These are phyloP conservation scores for Scaptomyza flava DNA, from an alignment of 2,888 invertebrate genomes.

Conservation along the genomic window DNA sequence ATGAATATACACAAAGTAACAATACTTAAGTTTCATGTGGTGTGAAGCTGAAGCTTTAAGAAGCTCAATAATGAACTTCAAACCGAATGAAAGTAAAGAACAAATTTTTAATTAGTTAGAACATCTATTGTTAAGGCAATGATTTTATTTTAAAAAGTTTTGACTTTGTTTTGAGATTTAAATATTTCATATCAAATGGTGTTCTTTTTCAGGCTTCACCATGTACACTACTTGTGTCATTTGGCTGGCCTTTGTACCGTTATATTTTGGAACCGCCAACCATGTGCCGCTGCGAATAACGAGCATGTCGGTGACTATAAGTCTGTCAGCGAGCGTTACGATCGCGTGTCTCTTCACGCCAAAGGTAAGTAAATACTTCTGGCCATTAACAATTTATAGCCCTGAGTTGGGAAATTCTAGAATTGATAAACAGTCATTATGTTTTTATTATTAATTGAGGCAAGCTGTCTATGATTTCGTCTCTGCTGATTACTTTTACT, in stretches of 20 bases:
- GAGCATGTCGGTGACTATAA: slow-evolving; percentile 98
- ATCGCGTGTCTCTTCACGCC: slow-evolving; percentile 97
- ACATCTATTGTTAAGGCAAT: too few species aligned
- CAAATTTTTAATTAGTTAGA: too few species aligned
- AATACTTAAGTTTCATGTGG: background rate
- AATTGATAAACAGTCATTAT: slow-evolving; percentile 27
- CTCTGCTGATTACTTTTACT: slow-evolving; percentile 17
- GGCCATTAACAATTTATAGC: slow-evolving; percentile 30
- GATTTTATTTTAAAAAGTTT: too few species aligned
- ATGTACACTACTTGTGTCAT: slow-evolving; percentile 99
- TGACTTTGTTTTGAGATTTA: slow-evolving; percentile 1
- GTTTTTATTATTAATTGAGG: slow-evolving; percentile 51
- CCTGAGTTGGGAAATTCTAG: slow-evolving; percentile 5
- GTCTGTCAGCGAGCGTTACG: slow-evolving; percentile 96
- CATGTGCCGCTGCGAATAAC: slow-evolving; percentile 96
- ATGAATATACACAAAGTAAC: background rate
- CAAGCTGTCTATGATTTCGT: slow-evolving; percentile 4
- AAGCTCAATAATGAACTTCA: too few species aligned
- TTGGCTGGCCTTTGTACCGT: slow-evolving; percentile 98
- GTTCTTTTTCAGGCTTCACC: slow-evolving; percentile 91
- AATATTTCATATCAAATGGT: slow-evolving; percentile 1
- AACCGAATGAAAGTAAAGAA: too few species aligned
- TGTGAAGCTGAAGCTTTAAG: background rate
- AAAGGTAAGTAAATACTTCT: slow-evolving; percentile 88
- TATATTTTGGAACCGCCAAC: slow-evolving; percentile 97